These are phyloP conservation scores for Rhadina sibilatrix DNA, from an alignment of 2,113 vertebrate species.

Conservation along the genomic window DNA sequence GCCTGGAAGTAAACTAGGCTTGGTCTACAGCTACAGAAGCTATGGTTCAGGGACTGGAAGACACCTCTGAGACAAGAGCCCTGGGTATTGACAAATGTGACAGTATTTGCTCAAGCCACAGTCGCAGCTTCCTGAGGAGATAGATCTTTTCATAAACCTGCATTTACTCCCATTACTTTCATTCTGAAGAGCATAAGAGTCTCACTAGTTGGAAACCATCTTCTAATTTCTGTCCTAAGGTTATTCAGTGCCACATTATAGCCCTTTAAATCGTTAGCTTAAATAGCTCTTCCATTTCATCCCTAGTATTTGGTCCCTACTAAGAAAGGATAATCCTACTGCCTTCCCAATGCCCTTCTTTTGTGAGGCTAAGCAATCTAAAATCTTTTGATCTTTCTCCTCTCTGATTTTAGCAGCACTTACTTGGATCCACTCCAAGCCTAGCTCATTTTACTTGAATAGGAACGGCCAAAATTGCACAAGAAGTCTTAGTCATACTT, in stretches of 20 bases:
- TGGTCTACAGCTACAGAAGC: not conserved
- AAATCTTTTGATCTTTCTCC: slow-evolving; percentile 46
- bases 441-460: not conserved
- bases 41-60: not conserved
- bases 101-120: not conserved
- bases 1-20: not conserved
- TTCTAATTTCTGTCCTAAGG: not conserved
- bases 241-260: not conserved
- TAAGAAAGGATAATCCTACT: slow-evolving; percentile 51
- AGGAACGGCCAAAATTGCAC: not conserved
- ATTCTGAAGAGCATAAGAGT: not conserved
- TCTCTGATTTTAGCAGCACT: slow-evolving; percentile 1
- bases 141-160: not conserved
- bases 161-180: not conserved
- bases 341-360: slow-evolving; percentile 23
- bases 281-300: slow-evolving; percentile 40
- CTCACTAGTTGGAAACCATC: not conserved
- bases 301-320: slow-evolving; percentile 9
- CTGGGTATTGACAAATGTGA: not conserved
- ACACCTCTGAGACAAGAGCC: not conserved
- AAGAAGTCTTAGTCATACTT: not conserved
- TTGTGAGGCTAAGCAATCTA: slow-evolving; percentile 17
- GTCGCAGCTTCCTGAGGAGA: not conserved
- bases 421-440: not conserved
- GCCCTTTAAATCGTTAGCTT: slow-evolving; percentile 22